A percentile compares a stretch with the other conserved stretches of the same genome.
Conservation (phyloP, 2,888 invertebrate genomes). For the Selenia dentaria region DNA sequence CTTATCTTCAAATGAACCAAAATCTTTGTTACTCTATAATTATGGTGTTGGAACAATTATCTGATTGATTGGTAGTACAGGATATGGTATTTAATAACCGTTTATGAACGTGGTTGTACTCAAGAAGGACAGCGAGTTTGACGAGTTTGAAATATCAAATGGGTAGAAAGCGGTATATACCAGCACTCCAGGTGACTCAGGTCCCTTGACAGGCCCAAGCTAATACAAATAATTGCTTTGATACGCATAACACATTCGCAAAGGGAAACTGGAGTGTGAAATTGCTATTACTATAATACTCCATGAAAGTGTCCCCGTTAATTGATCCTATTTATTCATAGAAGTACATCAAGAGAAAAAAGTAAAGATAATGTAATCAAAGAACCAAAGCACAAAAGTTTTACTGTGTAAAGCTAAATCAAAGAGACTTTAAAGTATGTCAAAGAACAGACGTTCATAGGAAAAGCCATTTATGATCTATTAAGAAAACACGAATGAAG, state of each 20-base stretch:
- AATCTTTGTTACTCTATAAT: constrained; percentile 29
- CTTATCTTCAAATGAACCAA: constrained; percentile 21
- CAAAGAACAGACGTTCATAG: constrained; percentile 12
- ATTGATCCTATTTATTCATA: no score
- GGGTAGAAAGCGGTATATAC: constrained; percentile 37
- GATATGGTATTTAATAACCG: constrained; percentile 39
- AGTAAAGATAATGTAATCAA: no score
- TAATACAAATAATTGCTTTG: constrained; percentile 48
- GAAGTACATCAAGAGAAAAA: no score
- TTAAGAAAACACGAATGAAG: constrained; percentile 41
- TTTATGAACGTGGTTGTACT: constrained; percentile 40
- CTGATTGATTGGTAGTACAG: constrained; percentile 41
- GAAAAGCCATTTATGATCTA: constrained; percentile 24
- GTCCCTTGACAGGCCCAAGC: constrained; percentile 48
- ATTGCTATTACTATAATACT: no score
- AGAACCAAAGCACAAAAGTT: background rate
- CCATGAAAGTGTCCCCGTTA: no score
- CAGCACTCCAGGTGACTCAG: constrained; percentile 15
- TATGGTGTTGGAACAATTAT: constrained; percentile 36
- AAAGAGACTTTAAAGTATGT: constrained; percentile 5
- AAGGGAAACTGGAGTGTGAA: constrained; percentile 27
- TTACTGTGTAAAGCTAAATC: background rate
- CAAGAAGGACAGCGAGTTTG: constrained; percentile 52
- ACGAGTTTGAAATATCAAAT: constrained; percentile 46
- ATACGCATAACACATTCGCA: constrained; percentile 31